Evolutionary conservation across 2,888 invertebrate species (phyloP), one percentile per base, ranked within the genome.

Genomic region (Anodontia alba): DNA sequence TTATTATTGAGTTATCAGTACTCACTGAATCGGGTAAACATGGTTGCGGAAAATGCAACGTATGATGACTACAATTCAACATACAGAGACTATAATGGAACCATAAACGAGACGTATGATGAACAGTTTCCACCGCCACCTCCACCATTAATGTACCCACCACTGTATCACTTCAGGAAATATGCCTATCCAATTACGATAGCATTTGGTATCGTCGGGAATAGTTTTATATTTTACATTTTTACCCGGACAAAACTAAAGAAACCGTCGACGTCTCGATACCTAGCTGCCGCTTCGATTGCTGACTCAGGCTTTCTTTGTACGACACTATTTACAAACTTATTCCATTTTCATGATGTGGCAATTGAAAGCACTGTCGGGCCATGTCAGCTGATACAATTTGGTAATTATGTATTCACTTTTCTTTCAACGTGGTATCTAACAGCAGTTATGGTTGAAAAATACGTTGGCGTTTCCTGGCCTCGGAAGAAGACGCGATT

Each of bases 281-380:
- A 98, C 92, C 94, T 98, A 83, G 96, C 97, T 0, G 97, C 97
- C 0, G 94, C 97, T 70, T 97, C 97, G 0, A 94, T 97, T 0
- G 97, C 97, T 81, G 98, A 98, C 93, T 96, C 96, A 0, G 95
- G 97, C 0, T 97, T 97, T 89, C 94, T 98, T 17, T 88, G 96
- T 0, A 96, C 96, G 20, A 94, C 97, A 1, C 95, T 97, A 57
- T 81, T 89, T 7, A 71, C 72, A 0, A 81, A 84, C 31, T 43
- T 90, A 23, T 78, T 76, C 33, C 26, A 20, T 1, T 78, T 78
- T 33, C 81, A 84, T 67, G 72, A 84, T 17, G 54, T 90, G 23
- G 77, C 78, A 2, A 38, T 90, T 0, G 78, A 82, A 67, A 68
- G 72, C 0, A 83, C 95, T 93, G 36, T 95, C 23, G 96, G 96